These are phyloP conservation scores for Acleris laterana DNA, from an alignment of 2,888 invertebrate species.

Conservation along the genomic window DNA sequence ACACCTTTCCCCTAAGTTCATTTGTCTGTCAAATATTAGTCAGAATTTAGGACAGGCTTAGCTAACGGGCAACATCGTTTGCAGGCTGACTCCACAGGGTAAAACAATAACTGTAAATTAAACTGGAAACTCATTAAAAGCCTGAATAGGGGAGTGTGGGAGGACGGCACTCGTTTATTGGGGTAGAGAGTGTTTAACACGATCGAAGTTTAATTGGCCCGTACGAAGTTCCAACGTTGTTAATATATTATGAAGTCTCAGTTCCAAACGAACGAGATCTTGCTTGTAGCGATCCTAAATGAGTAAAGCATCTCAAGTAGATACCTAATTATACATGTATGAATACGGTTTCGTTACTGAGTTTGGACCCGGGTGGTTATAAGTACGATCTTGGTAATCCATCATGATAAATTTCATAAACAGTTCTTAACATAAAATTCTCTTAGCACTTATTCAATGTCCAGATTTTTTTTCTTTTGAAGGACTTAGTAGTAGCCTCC, in stretches of 20 bases:
- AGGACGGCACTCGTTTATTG: constrained; percentile 46
- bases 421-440: not conserved
- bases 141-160: constrained; percentile 51
- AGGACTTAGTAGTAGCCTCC: no score
- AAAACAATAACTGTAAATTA: constrained; percentile 81
- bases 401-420: no score
- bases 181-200: constrained; percentile 60
- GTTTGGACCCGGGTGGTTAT: not conserved
- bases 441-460: not conserved
- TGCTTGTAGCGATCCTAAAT: constrained; percentile 29
- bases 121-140: constrained; percentile 78
- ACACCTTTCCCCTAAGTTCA: constrained; percentile 30
- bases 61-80: constrained; percentile 49
- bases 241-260: constrained; percentile 44
- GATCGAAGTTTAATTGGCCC: constrained; percentile 72
- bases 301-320: constrained; percentile 17
- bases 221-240: constrained; percentile 51
- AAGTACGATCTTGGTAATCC: no score
- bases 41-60: constrained; percentile 35
- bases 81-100: constrained; percentile 64
- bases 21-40: constrained; percentile 35
- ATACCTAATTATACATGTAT: not conserved
- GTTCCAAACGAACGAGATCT: constrained; percentile 29
- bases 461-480: no score
- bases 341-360: not conserved